A percentile compares a stretch with the other conserved stretches of the same genome.
Conservation (phyloP, 2,113 vertebrate species). For the Triplophysa rosa region DNA sequence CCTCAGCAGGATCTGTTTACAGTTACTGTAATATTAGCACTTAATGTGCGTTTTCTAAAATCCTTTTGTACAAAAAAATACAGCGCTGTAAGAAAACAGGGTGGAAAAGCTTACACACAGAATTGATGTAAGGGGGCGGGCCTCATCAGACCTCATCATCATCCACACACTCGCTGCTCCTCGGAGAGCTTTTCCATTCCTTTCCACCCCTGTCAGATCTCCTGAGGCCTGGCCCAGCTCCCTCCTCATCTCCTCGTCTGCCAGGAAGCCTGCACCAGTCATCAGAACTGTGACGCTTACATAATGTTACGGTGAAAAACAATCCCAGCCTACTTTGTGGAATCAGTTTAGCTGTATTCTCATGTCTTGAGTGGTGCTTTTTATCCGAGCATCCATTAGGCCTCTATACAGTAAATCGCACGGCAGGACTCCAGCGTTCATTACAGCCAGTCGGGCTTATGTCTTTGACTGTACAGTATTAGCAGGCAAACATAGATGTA, state of each 20-base stretch:
- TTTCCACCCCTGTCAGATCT: constrained; percentile 33
- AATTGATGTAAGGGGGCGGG: constrained; percentile 28
- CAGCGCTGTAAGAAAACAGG: not conserved
- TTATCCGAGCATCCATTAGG: not conserved
- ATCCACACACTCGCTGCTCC: not conserved
- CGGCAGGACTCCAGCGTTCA: not conserved
- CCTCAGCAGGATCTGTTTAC: no score
- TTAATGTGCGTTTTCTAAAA: no score
- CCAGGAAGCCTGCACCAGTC: constrained; percentile 36
- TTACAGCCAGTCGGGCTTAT: not conserved
- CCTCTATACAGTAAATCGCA: not conserved
- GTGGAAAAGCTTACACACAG: constrained; percentile 1
- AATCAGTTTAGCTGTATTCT: constrained; percentile 14
- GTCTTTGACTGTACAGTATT: not conserved
- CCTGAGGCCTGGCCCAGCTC: constrained; percentile 5
- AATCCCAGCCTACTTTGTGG: not conserved
- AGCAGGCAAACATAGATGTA: not conserved
- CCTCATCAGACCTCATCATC: not conserved
- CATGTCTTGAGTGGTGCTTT: constrained; percentile 4
- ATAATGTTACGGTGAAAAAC: constrained; percentile 3
- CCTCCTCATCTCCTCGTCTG: constrained; percentile 40
- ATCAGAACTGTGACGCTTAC: constrained; percentile 23
- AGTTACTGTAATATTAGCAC: no score
- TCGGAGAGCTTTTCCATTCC: constrained; percentile 57
- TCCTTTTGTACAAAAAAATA: no score